Conservation (phyloP, 1,140 invertebrate species). For the Leptinotarsa defecta region DNA sequence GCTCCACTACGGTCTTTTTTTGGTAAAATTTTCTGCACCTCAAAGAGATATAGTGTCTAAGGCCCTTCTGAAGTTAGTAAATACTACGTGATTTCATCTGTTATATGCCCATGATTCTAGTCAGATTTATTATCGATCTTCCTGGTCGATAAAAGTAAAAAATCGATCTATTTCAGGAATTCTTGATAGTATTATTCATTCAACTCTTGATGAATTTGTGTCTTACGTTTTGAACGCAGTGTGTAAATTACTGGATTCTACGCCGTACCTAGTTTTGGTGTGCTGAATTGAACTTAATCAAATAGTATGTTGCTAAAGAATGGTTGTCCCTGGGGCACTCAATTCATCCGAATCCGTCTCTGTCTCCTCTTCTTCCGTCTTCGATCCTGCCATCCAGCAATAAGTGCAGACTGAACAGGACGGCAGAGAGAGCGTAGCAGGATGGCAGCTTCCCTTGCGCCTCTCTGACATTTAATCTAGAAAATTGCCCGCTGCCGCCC, state of each 20-base stretch:
- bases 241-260: neutral
- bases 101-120: no score
- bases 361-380: neutral
- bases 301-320: neutral
- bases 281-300: neutral
- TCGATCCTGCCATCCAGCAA: conserved; percentile 13
- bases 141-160: no score
- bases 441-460: conserved; percentile 45
- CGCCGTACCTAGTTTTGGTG: neutral
- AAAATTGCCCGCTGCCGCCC: conserved; percentile 60
- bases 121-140: no score
- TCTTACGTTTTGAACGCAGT: no score
- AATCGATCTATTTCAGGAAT: no score
- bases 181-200: no score
- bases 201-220: no score
- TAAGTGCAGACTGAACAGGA: conserved; percentile 20
- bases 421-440: conserved; percentile 36
- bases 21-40: no score
- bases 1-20: no score
- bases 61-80: no score
- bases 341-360: neutral
- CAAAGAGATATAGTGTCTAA: no score
- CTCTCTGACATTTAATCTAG: conserved; percentile 61
- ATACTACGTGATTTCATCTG: no score
- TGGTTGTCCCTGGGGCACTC: neutral